Conservation (phyloP, 2,797 vertebrate species). For the Oophaga sylvatica region DNA sequence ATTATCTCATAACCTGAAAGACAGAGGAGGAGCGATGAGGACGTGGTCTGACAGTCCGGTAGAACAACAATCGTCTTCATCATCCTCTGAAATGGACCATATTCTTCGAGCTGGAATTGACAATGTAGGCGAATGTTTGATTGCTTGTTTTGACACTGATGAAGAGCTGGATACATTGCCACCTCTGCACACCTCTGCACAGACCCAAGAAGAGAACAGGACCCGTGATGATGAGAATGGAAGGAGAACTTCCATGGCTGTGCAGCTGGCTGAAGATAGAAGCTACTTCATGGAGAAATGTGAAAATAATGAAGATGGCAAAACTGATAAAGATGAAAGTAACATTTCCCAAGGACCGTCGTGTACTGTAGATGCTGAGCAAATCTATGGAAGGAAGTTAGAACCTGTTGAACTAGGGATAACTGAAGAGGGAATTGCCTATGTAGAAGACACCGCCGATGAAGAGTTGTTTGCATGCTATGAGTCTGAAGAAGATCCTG, state of each 20-base stretch:
- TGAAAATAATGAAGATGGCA: not conserved
- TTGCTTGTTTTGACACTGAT: slow-evolving; percentile 52
- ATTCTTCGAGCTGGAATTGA: not conserved
- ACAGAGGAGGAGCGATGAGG: not conserved
- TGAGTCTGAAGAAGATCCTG: slow-evolving; percentile 62
- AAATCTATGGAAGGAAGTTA: not conserved
- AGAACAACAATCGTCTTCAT: not conserved
- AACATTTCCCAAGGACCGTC: not conserved
- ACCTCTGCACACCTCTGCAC: not conserved
- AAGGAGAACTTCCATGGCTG: slow-evolving; percentile 36
- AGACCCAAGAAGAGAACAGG: not conserved
- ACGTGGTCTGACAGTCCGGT: slow-evolving; percentile 1
- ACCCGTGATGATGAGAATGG: not conserved
- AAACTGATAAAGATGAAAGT: not conserved
- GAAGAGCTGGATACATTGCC: slow-evolving; percentile 42
- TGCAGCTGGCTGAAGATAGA: slow-evolving; percentile 19
- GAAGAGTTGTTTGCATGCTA: slow-evolving; percentile 60
- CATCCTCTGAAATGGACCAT: not conserved
- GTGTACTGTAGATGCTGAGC: not conserved
- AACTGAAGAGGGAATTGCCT: slow-evolving; percentile 15
- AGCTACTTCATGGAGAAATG: not conserved
- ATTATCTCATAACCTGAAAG: not conserved
- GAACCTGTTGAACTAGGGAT: accelerated
- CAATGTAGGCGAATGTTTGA: slow-evolving; percentile 3
- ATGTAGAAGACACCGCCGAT: not conserved